Percentiles rank a stretch among this genome's conserved stretches.
phyloP scores from a whole-genome alignment of 2,113 vertebrate genomes.

The Melozone crissalis region DNA sequence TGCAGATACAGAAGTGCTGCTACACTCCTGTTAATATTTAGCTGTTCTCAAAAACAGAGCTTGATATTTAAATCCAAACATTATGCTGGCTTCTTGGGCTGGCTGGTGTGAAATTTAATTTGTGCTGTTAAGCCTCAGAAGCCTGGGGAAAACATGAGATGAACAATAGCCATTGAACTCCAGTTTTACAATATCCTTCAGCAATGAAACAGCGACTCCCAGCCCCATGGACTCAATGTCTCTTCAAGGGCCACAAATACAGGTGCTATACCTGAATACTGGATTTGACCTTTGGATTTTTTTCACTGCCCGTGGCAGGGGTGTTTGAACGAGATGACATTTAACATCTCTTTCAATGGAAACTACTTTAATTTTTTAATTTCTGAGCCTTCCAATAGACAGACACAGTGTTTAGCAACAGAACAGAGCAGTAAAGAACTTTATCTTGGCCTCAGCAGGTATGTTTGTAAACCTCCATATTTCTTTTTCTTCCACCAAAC shows the following conservation, averaged over 20 bases:
- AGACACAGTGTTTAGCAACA: background rate
- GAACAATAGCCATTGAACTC: slow-evolving; percentile 42
- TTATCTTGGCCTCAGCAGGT: background rate
- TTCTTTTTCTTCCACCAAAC: background rate
- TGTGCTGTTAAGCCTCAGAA: slow-evolving; percentile 54
- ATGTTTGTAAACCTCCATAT: background rate
- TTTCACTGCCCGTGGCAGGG: background rate
- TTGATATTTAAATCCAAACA: slow-evolving; percentile 59
- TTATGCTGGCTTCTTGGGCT: slow-evolving; percentile 43
- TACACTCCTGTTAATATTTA: background rate
- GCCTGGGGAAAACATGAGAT: slow-evolving; percentile 29
- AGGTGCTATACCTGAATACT: background rate
- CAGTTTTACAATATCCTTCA: slow-evolving; percentile 13
- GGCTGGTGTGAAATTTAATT: slow-evolving; percentile 60
- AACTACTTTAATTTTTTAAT: background rate
- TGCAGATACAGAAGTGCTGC: background rate
- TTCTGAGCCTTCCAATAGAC: background rate
- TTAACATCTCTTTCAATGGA: background rate
- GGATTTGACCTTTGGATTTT: background rate
- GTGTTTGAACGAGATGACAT: background rate
- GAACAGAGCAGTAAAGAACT: background rate
- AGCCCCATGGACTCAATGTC: background rate
- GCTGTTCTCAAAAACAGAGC: slow-evolving; percentile 20
- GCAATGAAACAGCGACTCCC: background rate
- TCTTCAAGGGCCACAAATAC: background rate